Evolutionary conservation across 2,888 invertebrate genomes (phyloP), one percentile per base, ranked within the genome.

Genomic region (Argyresthia albistria): DNA sequence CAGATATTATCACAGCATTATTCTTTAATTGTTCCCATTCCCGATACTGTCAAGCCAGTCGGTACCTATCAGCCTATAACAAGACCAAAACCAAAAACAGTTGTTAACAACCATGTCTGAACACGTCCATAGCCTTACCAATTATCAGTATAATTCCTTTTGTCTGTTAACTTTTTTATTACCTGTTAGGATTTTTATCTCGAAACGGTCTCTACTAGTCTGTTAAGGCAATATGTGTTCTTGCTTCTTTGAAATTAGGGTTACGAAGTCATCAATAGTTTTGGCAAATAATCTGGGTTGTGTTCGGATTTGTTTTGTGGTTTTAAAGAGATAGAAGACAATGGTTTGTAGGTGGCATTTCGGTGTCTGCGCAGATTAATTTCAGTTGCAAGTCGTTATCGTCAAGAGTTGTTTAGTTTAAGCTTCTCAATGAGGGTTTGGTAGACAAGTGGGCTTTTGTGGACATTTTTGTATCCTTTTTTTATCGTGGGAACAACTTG

Each of bases 341-440:
- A 15, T 48, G 42, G 25, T 15, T 4, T 35, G 42, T 25, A 43
- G 50, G 42, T 48, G 37, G 50, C 43, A 43, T 50, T 37, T 42
- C 25, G 50, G 50, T 11, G 50, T 25, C 50, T 25, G 16, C 12
- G 3, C 35, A 50, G 50, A 50, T 50, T 50, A 50, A 43, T 50
- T 50, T 50, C 50, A 9, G 1, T 15, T 8, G 25, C 10, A 43
- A n/a, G 25, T 42, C 7, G 15, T 15, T 37, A 50, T 42, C 7
- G 15, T 15, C 14, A 16, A 42, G 42, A 6, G 25, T 15, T 25
- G 25, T 25, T 25, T 42, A 11, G 42, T 50, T 39, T 37, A 48
- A 48, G 48, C 48, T 48, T 8, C 15, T 36, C 10, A 47, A 7
- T 46, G 35, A 48, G 48, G 48, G 14, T 15, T 9, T 0, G 25